Evolutionary conservation across 2,888 invertebrate species (phyloP), one percentile per base, ranked within the genome.

Genomic region (Agrilus cyanescens): DNA sequence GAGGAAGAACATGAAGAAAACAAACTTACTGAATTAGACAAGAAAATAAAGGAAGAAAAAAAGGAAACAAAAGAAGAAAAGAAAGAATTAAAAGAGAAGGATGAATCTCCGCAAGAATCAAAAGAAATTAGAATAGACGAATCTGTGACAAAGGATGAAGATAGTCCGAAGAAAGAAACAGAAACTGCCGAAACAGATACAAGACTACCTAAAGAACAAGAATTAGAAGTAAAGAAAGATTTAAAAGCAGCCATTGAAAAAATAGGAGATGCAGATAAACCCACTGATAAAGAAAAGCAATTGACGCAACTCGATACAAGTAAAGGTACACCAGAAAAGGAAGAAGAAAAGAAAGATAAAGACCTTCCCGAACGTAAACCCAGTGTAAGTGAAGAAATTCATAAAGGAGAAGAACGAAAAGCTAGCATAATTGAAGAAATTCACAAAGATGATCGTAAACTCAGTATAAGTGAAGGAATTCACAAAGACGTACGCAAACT

Each of bases 291-390:
- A 42, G 44, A 45, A 36, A 46, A 41, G 39, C 40, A 46, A 32
- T 44, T 33, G 32, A 37, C 45, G 37, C 46, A 45, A 25, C 37
- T 39, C 34, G 30, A 45, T 16, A 41, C 44, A 41, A 34, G 37
- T 32, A 43, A 43, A 25, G 40, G 37, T 43, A 33, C 43, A 43
- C 37, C 38, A 40, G 12, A 45, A 37, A 31, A 15, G 20, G 10
- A n/a, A 36, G 15, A 40, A 39, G 51, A 13, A 71, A 72, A 40
- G 61, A 63, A 4, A 53, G 57, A 16, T 15, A 37, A 45, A 38
- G 30, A 25, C 2, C 3, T 25, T 25, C 25, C 10, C 10, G 25
- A 25, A 10, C 25, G 10, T 2, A 8, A 25, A 25, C 4, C 10
- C 8, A 10, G 10, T 10, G 2, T 25, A 4, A 10, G 25, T 8